Evolutionary conservation across 2,797 vertebrate species (phyloP).

Genomic region (Otolemur crassicaudatus): DNA sequence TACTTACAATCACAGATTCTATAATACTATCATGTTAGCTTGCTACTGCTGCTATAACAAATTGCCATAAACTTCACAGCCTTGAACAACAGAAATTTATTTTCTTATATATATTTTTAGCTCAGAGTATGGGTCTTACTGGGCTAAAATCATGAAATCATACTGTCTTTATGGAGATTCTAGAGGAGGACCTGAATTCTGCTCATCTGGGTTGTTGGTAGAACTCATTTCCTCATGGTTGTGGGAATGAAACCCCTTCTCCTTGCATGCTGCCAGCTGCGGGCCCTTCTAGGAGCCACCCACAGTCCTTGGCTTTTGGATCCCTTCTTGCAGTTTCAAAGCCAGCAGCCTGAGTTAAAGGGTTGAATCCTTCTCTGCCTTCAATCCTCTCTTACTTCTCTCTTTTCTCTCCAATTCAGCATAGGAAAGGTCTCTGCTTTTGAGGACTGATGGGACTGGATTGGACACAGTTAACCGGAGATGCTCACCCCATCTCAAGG

Average conservation of each 20-base stretch:
- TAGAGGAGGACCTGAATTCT: not conserved
- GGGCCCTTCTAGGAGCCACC: not conserved
- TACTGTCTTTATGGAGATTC: not conserved
- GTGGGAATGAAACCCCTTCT: not conserved
- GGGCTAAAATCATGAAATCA: not conserved
- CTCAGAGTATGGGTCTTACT: not conserved
- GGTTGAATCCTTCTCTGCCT: not conserved
- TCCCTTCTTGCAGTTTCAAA: not conserved
- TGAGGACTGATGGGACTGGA: not conserved
- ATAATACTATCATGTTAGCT: not conserved
- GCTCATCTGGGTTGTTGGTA: not conserved
- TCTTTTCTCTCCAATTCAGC: not conserved
- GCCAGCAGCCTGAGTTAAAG: not conserved
- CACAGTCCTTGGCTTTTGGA: not conserved
- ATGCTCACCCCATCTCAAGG: not conserved
- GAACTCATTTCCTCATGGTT: not conserved
- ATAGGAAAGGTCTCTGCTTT: not conserved
- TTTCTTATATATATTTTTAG: not conserved
- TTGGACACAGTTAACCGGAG: not conserved
- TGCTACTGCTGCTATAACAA: not conserved
- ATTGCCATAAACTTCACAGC: not conserved
- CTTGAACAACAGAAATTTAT: not conserved
- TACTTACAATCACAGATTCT: not conserved
- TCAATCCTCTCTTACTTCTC: not conserved
- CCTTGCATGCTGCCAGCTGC: not conserved